Conservation (phyloP, 2,888 invertebrate genomes). For the Nomada ruficornis region DNA sequence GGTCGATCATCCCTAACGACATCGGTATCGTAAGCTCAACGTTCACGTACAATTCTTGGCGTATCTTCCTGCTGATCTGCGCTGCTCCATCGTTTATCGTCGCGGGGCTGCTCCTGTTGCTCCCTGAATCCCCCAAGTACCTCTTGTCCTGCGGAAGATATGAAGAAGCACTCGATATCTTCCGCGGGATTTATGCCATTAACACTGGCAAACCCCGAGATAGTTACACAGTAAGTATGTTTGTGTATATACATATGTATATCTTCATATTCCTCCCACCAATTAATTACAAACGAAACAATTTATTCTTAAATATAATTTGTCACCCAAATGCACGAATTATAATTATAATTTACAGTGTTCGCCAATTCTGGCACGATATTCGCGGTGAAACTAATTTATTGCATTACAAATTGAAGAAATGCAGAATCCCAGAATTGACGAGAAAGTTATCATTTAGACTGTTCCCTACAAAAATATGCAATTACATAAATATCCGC, state of each 20-base stretch:
- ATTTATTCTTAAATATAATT: not conserved
- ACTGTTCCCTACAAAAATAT: too few relatives aligned
- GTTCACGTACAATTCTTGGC: conserved; percentile 96
- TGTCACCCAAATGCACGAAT: too few relatives aligned
- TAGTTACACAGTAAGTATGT: conserved; percentile 89
- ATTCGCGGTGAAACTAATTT: too few relatives aligned
- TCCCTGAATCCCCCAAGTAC: conserved; percentile 97
- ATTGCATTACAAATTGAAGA: too few relatives aligned
- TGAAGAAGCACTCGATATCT: conserved; percentile 92
- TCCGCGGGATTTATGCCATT: conserved; percentile 91
- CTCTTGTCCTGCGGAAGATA: conserved; percentile 91
- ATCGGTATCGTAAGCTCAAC: conserved; percentile 89
- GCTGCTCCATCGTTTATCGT: conserved; percentile 95
- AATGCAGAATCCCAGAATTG: too few relatives aligned
- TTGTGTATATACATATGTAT: too few relatives aligned
- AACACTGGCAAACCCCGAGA: conserved; percentile 92
- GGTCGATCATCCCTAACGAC: conserved; percentile 86
- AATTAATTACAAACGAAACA: not conserved
- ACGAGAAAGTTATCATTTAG: too few relatives aligned
- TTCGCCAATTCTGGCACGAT: too few relatives aligned
- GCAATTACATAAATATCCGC: too few relatives aligned
- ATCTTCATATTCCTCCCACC: not conserved
- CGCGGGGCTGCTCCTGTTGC: conserved; percentile 91
- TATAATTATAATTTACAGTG: too few relatives aligned
- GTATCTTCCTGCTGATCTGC: conserved; percentile 95